Evolutionary conservation across 2,797 vertebrate genomes (phyloP).

Genomic region (Gambusia yucatana): DNA sequence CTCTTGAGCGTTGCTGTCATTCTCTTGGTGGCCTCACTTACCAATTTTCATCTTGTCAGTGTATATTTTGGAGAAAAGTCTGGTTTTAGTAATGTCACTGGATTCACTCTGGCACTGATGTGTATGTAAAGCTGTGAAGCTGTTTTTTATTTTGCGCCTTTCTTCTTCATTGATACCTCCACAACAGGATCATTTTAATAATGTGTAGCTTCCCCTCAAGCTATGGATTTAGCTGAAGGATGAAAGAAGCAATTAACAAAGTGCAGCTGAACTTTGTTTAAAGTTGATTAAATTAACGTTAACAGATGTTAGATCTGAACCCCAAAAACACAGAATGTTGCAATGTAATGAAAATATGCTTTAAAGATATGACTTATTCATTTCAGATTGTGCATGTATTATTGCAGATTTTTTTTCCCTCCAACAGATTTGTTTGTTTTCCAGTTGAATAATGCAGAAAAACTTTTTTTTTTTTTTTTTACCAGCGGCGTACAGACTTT

Average conservation of each 20-base stretch:
- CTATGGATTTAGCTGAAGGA: background rate
- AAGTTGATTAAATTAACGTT: background rate
- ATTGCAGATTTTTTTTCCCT: background rate
- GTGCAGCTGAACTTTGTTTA: background rate
- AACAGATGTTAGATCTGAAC: background rate
- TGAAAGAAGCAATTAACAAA: background rate
- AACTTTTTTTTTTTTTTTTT: no score
- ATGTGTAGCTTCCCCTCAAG: background rate
- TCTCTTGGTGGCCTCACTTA: background rate
- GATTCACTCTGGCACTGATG: background rate
- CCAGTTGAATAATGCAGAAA: conserved; percentile 24
- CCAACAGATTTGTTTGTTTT: background rate
- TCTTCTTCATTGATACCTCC: background rate
- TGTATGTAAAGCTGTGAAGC: background rate
- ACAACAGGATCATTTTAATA: background rate
- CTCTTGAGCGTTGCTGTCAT: background rate
- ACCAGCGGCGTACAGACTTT: background rate
- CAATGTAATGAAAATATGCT: background rate
- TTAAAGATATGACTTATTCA: background rate
- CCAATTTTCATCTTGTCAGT: background rate
- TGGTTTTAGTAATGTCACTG: background rate
- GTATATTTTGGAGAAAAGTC: background rate
- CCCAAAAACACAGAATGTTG: background rate
- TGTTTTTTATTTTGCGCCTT: background rate
- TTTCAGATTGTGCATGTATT: no score